A percentile compares a stretch with the other conserved stretches of the same genome.
These are phyloP conservation scores for Papilio machaon DNA, from an alignment of 1,140 invertebrate species.

Conservation along the genomic window DNA sequence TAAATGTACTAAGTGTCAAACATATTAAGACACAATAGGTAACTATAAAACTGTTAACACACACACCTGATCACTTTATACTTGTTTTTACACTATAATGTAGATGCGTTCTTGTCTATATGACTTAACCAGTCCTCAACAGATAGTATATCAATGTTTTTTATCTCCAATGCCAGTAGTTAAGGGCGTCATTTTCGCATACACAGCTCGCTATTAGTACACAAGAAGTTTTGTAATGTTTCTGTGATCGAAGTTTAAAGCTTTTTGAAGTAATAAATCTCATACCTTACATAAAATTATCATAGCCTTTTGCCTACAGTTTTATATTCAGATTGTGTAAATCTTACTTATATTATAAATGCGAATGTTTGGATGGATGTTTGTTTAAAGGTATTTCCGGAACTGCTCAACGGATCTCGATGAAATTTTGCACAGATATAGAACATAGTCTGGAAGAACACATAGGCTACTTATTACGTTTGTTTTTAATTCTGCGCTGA, in stretches of 20 bases:
- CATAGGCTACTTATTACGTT: no score
- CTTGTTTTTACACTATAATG: neutral
- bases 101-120: neutral
- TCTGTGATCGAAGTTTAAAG: neutral
- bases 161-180: neutral
- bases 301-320: no score
- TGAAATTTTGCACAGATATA: no score
- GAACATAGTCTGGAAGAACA: no score
- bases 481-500: no score
- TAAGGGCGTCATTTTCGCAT: neutral
- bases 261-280: neutral
- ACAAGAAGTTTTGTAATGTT: neutral
- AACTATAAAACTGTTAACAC: slow-evolving; percentile 13
- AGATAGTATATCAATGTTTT: neutral
- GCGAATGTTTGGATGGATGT: no score
- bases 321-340: no score
- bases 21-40: neutral
- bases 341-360: no score
- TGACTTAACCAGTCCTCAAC: neutral
- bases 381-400: no score
- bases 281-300: no score
- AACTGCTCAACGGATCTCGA: no score
- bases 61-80: neutral
- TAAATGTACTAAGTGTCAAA: neutral
- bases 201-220: neutral